Conservation (phyloP, 2,888 invertebrate genomes). For the Zaprionus lineosus region DNA sequence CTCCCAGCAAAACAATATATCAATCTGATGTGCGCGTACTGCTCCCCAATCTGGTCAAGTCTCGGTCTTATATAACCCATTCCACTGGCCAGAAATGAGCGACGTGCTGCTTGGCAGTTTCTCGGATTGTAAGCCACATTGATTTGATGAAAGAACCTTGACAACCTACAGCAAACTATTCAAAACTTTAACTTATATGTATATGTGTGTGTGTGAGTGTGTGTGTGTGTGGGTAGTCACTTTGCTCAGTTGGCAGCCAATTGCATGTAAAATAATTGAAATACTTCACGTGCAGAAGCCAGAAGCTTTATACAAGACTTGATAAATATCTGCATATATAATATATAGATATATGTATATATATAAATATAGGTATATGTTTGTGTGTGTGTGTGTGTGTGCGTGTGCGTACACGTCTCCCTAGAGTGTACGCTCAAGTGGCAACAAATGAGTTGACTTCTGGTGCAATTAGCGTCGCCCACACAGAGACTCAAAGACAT, state of each 20-base stretch:
- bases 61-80: conserved; percentile 58
- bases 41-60: conserved; percentile 18
- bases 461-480: too few species aligned
- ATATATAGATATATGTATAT: neutral
- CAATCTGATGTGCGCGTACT: conserved; percentile 13
- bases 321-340: neutral
- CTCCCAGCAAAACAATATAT: too few species aligned
- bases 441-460: too few species aligned
- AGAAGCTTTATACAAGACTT: conserved; percentile 5
- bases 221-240: neutral
- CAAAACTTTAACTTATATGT: conserved; percentile 2
- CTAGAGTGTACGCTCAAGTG: too few species aligned
- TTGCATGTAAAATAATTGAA: conserved; percentile 60
- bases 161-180: conserved; percentile 22
- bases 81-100: conserved; percentile 23
- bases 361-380: neutral
- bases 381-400: neutral
- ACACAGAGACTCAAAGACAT: too few species aligned
- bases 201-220: neutral
- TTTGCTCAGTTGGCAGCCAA: conserved; percentile 35
- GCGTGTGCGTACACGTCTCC: neutral
- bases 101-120: conserved; percentile 60
- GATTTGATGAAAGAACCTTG: conserved; percentile 60
- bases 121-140: conserved; percentile 39
- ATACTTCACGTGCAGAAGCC: conserved; percentile 59